A percentile compares a stretch with the other conserved stretches of the same genome.
These are phyloP conservation scores for Parnassius glacialis DNA, from an alignment of 2,888 invertebrate species.

Conservation along the genomic window DNA sequence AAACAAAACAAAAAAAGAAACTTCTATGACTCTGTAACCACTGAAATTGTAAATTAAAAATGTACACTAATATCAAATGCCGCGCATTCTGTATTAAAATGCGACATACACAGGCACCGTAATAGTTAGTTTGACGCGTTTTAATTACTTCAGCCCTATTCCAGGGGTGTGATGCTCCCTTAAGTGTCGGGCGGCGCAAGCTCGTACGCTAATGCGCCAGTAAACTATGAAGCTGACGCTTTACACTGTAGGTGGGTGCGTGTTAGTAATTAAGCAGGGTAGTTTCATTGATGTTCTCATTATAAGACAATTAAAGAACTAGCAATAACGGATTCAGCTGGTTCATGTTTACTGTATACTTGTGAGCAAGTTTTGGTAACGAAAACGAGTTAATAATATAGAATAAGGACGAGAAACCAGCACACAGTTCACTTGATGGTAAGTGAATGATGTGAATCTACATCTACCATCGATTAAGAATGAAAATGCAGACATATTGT, in stretches of 20 bases:
- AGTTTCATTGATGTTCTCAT: slow-evolving; percentile 43
- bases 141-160: slow-evolving; percentile 75
- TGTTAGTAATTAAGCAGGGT: slow-evolving; percentile 30
- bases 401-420: too few species aligned
- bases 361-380: not conserved
- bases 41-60: slow-evolving; percentile 4
- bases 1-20: not conserved
- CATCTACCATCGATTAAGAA: too few species aligned
- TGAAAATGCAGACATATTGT: too few species aligned
- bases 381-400: too few species aligned
- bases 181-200: slow-evolving; percentile 54
- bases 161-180: slow-evolving; percentile 71
- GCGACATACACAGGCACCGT: slow-evolving; percentile 34
- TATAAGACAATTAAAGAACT: slow-evolving; percentile 19
- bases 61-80: slow-evolving; percentile 3
- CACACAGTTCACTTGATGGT: too few species aligned
- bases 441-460: too few species aligned
- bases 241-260: slow-evolving; percentile 32
- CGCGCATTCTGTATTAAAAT: slow-evolving; percentile 23
- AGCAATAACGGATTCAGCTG: too few species aligned
- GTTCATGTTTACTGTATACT: not conserved
- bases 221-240: slow-evolving; percentile 63
- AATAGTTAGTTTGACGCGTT: slow-evolving; percentile 73
- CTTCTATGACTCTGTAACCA: not conserved
- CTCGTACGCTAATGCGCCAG: slow-evolving; percentile 56